These are phyloP conservation scores for Isurus oxyrinchus DNA, from an alignment of 2,113 vertebrate species.

Conservation along the genomic window DNA sequence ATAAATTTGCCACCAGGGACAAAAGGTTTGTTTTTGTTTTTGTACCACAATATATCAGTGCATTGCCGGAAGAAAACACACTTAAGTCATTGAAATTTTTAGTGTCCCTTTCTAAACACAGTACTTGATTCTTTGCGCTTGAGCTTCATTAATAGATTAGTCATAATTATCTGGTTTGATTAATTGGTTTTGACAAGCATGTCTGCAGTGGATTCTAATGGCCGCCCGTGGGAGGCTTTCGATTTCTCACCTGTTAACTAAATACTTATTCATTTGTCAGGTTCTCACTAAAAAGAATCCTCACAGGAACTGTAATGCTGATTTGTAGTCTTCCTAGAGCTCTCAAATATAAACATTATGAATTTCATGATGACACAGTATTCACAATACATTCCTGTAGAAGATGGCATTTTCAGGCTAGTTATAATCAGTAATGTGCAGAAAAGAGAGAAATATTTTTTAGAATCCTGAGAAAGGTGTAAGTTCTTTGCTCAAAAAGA, in stretches of 20 bases:
- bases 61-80: not conserved
- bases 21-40: not conserved
- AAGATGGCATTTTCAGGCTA: not conserved
- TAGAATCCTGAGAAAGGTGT: not conserved
- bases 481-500: not conserved
- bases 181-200: not conserved
- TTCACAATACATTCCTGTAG: not conserved
- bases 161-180: not conserved
- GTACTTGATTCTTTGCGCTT: not conserved
- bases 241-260: not conserved
- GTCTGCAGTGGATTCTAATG: not conserved
- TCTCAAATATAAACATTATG: not conserved
- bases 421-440: not conserved
- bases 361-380: not conserved
- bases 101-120: not conserved
- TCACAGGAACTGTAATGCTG: not conserved
- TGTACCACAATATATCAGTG: not conserved
- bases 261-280: conserved; percentile 10
- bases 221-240: not conserved
- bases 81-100: not conserved
- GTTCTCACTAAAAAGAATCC: not conserved
- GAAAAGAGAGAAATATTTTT: not conserved
- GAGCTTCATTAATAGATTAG: not conserved
- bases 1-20: not conserved
- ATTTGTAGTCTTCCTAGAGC: not conserved